Conservation (phyloP, 2,113 vertebrate genomes). For the Pomatorhinus ruficollis region DNA sequence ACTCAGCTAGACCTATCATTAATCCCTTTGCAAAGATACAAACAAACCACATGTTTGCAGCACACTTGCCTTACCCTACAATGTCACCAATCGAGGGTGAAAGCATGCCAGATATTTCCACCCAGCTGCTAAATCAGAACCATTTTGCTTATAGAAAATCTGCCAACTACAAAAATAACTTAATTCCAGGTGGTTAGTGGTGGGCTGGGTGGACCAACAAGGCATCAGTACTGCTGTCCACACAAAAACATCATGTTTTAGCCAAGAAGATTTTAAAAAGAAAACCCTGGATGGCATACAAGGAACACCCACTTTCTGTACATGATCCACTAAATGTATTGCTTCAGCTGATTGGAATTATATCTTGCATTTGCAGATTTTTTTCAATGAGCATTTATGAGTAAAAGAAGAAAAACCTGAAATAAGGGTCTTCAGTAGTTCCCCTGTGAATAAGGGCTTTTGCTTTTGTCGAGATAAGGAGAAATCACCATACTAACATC, state of each 20-base stretch:
- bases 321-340: not conserved
- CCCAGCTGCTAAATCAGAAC: constrained; percentile 10
- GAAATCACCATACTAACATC: not conserved
- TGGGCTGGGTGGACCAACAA: not conserved
- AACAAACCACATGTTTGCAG: not conserved
- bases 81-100: not conserved
- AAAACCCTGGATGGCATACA: not conserved
- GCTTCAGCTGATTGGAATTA: constrained; percentile 29
- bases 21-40: not conserved
- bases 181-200: not conserved
- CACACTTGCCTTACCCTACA: not conserved
- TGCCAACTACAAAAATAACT: constrained; percentile 27
- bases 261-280: not conserved
- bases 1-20: not conserved
- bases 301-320: not conserved
- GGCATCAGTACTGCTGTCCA: not conserved
- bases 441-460: not conserved
- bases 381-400: not conserved
- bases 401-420: not conserved
- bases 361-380: not conserved
- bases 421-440: not conserved
- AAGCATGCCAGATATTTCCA: constrained; percentile 10
- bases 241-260: not conserved
- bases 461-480: not conserved
- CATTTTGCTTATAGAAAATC: constrained; percentile 6